Conservation (phyloP, 2,113 vertebrate genomes). For the Psilopogon haemacephalus region DNA sequence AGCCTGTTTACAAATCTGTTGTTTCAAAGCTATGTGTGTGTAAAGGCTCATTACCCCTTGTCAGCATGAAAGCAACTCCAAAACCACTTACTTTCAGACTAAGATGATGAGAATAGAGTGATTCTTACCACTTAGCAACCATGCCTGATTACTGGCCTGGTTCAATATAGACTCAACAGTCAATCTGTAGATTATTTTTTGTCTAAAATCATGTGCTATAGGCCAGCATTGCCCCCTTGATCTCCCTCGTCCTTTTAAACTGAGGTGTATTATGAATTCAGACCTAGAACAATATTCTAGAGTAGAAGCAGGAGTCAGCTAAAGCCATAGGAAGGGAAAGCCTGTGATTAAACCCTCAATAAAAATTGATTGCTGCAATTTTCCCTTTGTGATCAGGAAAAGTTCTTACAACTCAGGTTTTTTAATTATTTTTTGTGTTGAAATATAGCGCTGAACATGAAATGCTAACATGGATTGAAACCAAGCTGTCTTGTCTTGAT, state of each 20-base stretch:
- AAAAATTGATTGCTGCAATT: neutral
- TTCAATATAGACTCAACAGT: neutral
- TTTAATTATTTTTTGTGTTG: neutral
- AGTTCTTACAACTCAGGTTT: neutral
- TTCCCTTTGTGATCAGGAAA: neutral
- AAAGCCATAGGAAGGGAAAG: neutral
- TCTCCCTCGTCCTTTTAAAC: neutral
- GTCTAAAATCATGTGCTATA: neutral
- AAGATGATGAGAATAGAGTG: neutral
- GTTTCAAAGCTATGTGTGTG: fast-evolving
- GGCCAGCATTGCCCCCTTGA: neutral
- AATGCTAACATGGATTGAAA: neutral
- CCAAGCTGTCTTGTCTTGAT: neutral
- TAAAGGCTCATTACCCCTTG: neutral
- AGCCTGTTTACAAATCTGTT: neutral
- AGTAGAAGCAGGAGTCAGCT: neutral
- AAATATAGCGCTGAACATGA: neutral
- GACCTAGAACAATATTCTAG: neutral
- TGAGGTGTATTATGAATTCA: neutral
- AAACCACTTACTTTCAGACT: neutral
- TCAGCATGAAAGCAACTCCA: neutral
- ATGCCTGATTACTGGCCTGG: neutral
- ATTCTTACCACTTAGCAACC: neutral
- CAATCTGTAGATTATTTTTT: neutral
- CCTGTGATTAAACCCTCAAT: neutral